These are phyloP conservation scores for Calliphora vomitoria DNA, from an alignment of 2,888 invertebrate species.

Conservation along the genomic window DNA sequence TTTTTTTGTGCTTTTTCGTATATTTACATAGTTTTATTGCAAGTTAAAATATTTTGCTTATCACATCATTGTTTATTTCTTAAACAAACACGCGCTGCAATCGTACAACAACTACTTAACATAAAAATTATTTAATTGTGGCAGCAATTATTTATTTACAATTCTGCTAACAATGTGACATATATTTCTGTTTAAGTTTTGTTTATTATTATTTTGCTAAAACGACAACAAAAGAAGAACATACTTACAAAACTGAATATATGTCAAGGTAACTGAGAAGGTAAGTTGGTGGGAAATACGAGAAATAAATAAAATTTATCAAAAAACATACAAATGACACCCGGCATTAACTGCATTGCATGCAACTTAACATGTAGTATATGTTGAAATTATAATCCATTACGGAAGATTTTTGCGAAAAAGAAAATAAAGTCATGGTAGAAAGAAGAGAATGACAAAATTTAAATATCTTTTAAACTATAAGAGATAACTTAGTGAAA, in stretches of 20 bases:
- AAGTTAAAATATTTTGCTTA: slow-evolving; percentile 44
- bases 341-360: neutral
- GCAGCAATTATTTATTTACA: slow-evolving; percentile 55
- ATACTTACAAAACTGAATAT: slow-evolving; percentile 37
- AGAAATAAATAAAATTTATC: slow-evolving; percentile 15
- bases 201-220: slow-evolving; percentile 52
- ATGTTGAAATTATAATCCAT: too few relatives aligned
- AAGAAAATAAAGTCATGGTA: too few relatives aligned
- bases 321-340: slow-evolving; percentile 35
- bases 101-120: neutral
- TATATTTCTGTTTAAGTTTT: slow-evolving; percentile 52
- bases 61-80: slow-evolving; percentile 46
- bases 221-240: slow-evolving; percentile 19
- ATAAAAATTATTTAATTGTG: slow-evolving; percentile 36
- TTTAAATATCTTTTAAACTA: too few relatives aligned
- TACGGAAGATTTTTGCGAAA: too few relatives aligned
- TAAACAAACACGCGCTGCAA: slow-evolving; percentile 31
- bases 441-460: too few relatives aligned
- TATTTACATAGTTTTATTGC: slow-evolving; percentile 25
- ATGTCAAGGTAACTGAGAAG: slow-evolving; percentile 64
- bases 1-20: neutral
- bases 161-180: slow-evolving; percentile 60
- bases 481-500: too few relatives aligned
- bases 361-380: neutral
- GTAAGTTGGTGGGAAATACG: slow-evolving; percentile 39